Conservation (phyloP, 1,140 invertebrate species). For the Diorhabda carinulata region DNA sequence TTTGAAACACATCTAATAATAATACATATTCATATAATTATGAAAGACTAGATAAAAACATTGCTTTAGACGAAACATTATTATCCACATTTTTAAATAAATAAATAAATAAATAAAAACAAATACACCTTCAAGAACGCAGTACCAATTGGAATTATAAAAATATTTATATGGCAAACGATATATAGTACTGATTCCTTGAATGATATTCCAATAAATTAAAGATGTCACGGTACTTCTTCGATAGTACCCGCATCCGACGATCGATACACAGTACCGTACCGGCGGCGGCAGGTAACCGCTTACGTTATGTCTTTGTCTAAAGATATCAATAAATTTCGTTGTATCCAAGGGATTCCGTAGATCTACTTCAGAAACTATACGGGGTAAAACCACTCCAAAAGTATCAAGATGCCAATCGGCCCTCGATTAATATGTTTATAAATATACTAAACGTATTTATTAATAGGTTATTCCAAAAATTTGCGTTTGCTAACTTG, state of each 20-base stretch:
- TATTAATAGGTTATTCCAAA: no score
- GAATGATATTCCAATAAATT: constrained; percentile 3
- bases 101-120: constrained; percentile 1
- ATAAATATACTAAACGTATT: no score
- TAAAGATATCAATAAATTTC: neutral
- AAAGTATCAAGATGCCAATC: no score
- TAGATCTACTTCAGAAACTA: no score
- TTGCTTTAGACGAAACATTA: no score
- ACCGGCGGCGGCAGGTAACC: neutral
- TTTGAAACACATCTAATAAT: no score
- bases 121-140: neutral
- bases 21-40: no score
- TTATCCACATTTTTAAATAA: neutral
- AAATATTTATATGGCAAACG: constrained; percentile 2
- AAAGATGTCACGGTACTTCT: neutral
- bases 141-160: constrained; percentile 3
- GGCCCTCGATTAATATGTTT: no score
- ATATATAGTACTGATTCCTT: constrained; percentile 2
- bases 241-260: neutral
- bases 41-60: no score
- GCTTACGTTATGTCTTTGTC: neutral
- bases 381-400: no score
- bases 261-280: neutral
- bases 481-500: no score
- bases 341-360: no score